Conservation (phyloP, 2,113 vertebrate genomes). For the Callochromis pleurospilus region DNA sequence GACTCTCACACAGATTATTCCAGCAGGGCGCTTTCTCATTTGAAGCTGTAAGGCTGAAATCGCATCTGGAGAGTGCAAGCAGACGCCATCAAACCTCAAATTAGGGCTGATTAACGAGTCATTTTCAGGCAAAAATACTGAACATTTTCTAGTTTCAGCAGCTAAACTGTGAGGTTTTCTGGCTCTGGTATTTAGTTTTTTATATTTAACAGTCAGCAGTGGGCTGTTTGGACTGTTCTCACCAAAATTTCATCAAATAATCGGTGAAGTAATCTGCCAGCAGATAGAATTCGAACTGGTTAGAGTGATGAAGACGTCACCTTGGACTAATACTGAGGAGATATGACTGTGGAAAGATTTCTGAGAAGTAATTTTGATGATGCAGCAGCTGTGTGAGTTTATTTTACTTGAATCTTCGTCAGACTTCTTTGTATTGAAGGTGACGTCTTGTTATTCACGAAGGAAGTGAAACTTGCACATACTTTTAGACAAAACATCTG, state of each 20-base stretch:
- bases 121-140: background rate
- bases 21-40: background rate
- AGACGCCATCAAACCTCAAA: background rate
- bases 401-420: background rate
- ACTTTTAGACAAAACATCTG: background rate
- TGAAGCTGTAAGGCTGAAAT: background rate
- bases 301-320: background rate
- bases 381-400: background rate
- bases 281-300: background rate
- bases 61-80: background rate
- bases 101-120: background rate
- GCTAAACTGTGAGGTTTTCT: background rate
- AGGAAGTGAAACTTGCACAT: background rate
- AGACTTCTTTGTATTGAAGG: background rate
- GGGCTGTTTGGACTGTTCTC: background rate
- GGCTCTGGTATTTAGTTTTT: background rate
- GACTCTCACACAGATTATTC: slow-evolving; percentile 45
- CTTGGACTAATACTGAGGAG: background rate
- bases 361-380: background rate
- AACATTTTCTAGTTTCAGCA: background rate
- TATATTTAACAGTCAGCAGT: background rate
- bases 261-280: background rate
- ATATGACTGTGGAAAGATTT: background rate
- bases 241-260: background rate
- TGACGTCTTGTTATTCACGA: background rate